Evolutionary conservation across 2,888 invertebrate genomes (phyloP), one percentile per base, ranked within the genome.

Genomic region (Cheilosia impressa): DNA sequence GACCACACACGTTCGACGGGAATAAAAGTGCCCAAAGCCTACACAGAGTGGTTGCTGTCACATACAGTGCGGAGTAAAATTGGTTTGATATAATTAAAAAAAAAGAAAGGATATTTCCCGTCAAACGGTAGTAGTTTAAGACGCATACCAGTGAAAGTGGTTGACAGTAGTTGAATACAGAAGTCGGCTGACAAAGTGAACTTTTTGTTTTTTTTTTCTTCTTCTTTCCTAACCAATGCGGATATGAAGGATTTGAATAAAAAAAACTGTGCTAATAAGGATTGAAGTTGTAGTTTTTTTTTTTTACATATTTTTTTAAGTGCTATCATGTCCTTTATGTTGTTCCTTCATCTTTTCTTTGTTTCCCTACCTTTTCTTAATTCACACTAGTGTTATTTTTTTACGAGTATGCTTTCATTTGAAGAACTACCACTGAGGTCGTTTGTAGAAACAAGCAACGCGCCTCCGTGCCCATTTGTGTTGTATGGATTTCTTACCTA

Each of bases 81-180:
- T 71, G 69, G 76, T 58, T 69, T 47, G 17, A 47, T 47, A 9
- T 47, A 17, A 17, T 47, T 47, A 50, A 50, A 57, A 47, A 34
- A 4, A 47, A 34, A 38, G 38, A 50, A 65, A 57, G 76, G 81
- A 76, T 76, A 76, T 76, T 71, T 65, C 45, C 52, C 38, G 63
- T 81, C 76, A 57, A 75, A 75, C 69, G 57, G 75, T 76, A 65
- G 38, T 38, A 4, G 77, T 66, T 82, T 53, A 71, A 65, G 81
- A 66, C 77, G 47, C 69, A 82, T 38, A 71, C 81, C 41, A 77
- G 77, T 69, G 81, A 77, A 77, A 77, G 65, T 71, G 71, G 55
- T 47, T 77, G 63, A 50, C 57, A 63, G 63, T 69, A 62, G 75
- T 81, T 65, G 60, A 15, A 13, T 55, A 68, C 52, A 45, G 50